Evolutionary conservation across 2,113 vertebrate species (phyloP).

Genomic region (Mastomys natalensis): DNA sequence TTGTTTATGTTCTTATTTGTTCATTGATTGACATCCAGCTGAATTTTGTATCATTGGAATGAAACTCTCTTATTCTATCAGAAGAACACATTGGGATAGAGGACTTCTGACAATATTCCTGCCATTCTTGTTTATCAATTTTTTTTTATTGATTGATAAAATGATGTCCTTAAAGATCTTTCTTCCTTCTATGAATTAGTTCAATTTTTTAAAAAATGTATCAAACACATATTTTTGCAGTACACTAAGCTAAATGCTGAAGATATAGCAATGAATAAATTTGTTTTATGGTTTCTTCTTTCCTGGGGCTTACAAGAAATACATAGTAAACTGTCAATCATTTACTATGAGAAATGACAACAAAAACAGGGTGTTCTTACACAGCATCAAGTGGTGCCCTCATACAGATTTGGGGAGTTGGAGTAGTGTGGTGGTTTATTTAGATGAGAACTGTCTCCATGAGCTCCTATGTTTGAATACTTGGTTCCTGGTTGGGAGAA

Average conservation of each 20-base stretch:
- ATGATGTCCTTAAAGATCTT: slow-evolving; percentile 51
- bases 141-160: slow-evolving; percentile 31
- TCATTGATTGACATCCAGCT: not conserved
- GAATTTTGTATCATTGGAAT: not conserved
- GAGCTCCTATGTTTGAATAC: not conserved
- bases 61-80: slow-evolving; percentile 15
- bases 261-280: slow-evolving; percentile 41
- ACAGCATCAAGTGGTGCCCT: not conserved
- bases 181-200: slow-evolving; percentile 43
- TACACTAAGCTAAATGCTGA: slow-evolving; percentile 3
- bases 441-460: not conserved
- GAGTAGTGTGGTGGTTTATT: not conserved
- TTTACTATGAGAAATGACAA: not conserved
- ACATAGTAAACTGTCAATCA: not conserved
- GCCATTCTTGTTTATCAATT: not conserved
- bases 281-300: not conserved
- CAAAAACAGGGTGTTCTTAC: not conserved
- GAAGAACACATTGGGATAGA: not conserved
- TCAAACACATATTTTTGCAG: slow-evolving; percentile 31
- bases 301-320: not conserved
- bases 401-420: not conserved
- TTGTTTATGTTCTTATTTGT: not conserved
- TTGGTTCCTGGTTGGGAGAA: not conserved
- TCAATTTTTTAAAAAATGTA: slow-evolving; percentile 63
- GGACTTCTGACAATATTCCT: not conserved